Evolutionary conservation across 2,888 invertebrate species (phyloP).

Genomic region (Aphelenchoides bicaudatus): DNA sequence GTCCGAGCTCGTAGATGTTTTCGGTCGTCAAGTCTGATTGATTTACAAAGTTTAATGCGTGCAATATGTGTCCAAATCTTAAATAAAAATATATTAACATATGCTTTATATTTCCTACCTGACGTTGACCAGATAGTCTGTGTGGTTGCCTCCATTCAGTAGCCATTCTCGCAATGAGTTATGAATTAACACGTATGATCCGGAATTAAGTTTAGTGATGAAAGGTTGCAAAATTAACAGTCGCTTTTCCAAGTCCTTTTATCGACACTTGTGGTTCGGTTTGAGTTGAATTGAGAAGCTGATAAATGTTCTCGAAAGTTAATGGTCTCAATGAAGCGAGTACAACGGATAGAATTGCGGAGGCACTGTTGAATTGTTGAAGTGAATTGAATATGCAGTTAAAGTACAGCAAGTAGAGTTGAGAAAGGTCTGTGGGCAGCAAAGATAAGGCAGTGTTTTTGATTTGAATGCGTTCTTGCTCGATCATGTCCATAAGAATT

Average conservation of each 20-base stretch:
- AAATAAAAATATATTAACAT: conserved; percentile 15
- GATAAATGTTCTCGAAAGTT: conserved; percentile 73
- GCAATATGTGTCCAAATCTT: conserved; percentile 83
- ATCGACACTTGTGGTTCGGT: conserved; percentile 14
- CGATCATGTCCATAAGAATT: conserved; percentile 83
- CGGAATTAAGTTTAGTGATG: conserved; percentile 82
- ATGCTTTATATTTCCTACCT: conserved; percentile 63
- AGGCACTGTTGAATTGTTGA: conserved; percentile 77
- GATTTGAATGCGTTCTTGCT: conserved; percentile 80
- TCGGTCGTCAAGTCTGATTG: conserved; percentile 80
- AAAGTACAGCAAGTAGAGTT: conserved; percentile 38
- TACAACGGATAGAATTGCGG: conserved; percentile 82
- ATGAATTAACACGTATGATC: conserved; percentile 94
- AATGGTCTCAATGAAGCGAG: conserved; percentile 85
- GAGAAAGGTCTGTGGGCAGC: conserved; percentile 42
- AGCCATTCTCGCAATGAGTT: conserved; percentile 97
- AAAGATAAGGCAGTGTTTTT: conserved; percentile 31
- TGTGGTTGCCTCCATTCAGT: conserved; percentile 70
- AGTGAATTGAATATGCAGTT: conserved; percentile 73
- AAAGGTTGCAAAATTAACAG: conserved; percentile 82
- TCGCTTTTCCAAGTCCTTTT: conserved; percentile 60
- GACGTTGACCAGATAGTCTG: conserved; percentile 87
- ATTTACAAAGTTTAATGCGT: conserved; percentile 82
- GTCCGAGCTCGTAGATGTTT: conserved; percentile 84
- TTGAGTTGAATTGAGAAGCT: conserved; percentile 81